Evolutionary conservation across 2,888 invertebrate species (phyloP).

Genomic region (Xiphydria camelus): DNA sequence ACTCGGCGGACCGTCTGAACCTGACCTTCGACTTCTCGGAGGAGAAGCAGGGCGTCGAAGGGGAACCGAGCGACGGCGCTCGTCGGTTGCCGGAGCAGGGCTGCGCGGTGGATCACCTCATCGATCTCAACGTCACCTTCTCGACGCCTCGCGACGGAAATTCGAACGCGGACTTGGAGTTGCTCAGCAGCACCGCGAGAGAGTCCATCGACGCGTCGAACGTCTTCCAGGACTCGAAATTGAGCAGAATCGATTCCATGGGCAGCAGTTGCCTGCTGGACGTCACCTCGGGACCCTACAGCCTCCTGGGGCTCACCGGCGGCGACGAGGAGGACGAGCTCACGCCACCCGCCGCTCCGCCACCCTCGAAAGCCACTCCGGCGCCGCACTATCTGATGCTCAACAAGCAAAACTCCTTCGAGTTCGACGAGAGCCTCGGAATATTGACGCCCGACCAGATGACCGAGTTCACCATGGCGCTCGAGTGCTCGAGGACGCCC

Average conservation of each 20-base stretch:
- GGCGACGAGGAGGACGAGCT: conserved; percentile 16
- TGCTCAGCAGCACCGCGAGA: no score
- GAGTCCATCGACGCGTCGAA: neutral
- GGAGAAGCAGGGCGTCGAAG: no score
- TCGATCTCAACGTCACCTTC: neutral
- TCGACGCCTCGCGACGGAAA: no score
- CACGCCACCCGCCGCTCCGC: conserved; percentile 16
- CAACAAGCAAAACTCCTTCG: conserved; percentile 79
- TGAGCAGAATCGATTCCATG: conserved; percentile 42
- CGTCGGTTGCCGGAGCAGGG: no score
- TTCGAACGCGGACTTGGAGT: no score
- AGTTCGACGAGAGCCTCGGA: conserved; percentile 80
- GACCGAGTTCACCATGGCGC: conserved; percentile 68
- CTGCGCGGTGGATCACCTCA: no score
- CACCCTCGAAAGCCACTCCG: conserved; percentile 17
- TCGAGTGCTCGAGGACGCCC: conserved; percentile 67
- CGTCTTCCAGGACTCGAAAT: conserved; percentile 24
- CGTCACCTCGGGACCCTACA: conserved; percentile 63
- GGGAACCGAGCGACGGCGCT: neutral
- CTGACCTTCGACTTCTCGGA: no score
- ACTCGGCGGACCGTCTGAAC: neutral
- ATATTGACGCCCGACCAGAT: conserved; percentile 89
- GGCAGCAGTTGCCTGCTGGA: conserved; percentile 41
- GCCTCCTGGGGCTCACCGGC: conserved; percentile 59
- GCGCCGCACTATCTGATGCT: conserved; percentile 50